Percentiles rank a stretch among this genome's conserved stretches.
These are phyloP conservation scores for Syngnathus scovelli DNA, from an alignment of 2,113 vertebrate species.

Conservation along the genomic window DNA sequence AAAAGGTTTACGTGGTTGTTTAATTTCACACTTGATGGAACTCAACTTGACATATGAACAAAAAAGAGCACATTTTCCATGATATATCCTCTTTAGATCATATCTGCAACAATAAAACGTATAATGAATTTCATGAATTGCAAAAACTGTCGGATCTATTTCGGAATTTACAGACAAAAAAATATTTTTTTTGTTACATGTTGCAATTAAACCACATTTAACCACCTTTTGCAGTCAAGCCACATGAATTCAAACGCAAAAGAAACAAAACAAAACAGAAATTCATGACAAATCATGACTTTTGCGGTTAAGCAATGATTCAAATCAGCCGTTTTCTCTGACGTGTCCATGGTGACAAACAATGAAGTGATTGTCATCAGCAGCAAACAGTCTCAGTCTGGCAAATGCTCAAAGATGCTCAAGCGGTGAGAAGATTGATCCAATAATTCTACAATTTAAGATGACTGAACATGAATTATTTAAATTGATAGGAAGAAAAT, in stretches of 20 bases:
- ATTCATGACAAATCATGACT: background rate
- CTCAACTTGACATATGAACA: background rate
- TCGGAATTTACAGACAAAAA: background rate
- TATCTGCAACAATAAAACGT: background rate
- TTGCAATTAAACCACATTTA: background rate
- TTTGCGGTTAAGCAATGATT: background rate
- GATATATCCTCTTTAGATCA: background rate
- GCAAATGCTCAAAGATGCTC: background rate
- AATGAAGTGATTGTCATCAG: slow-evolving; percentile 1
- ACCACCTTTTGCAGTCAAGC: background rate
- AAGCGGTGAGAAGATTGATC: background rate
- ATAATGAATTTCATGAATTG: background rate
- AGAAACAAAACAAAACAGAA: background rate
- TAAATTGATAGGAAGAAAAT: background rate
- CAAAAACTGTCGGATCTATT: background rate
- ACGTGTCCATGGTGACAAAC: background rate
- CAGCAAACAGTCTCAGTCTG: background rate
- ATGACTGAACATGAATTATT: background rate
- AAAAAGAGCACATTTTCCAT: background rate
- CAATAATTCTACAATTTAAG: background rate
- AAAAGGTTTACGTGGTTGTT: background rate
- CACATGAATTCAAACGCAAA: background rate
- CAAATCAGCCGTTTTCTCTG: background rate
- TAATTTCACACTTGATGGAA: background rate
- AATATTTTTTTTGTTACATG: background rate